Evolutionary conservation across 2,797 vertebrate genomes (phyloP), one percentile per base, ranked within the genome.

Genomic region (Eulemur albifrons): DNA sequence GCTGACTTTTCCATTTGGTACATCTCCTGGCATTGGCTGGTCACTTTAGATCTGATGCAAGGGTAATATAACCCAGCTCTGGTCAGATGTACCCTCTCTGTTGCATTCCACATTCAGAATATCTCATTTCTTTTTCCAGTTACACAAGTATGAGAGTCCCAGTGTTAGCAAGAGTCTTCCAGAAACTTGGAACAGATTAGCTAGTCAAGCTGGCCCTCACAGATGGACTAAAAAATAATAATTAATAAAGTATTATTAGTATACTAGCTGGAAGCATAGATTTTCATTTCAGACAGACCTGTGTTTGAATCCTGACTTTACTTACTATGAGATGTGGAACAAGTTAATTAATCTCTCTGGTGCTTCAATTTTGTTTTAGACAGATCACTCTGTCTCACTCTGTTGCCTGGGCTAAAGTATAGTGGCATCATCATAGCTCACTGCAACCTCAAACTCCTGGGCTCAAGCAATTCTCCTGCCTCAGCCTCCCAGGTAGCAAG

Each of bases 21-120:
- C 43, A 82, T 38, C 23, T 57, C 32, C 21, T 83, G 11, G 77
- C 21, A 35, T 20, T 67, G 75, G 3, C 70, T 73, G 1, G 21
- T 97, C 61, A 65, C 73, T 54, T 95, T 86, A 75, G 72, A 90
- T 35, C 27, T 86, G 80, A 96, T 27, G 81, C 61, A 48, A 45
- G 84, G 35, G 69, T 90, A 70, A 85, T 32, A 50, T 14, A 94
- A 97, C 25, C 50, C 73, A 73, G 67, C 52, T 43, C 65, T 50
- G 54, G 50, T 73, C 40, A 73, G 38, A 73, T 14, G 2, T 32
- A 35, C 38, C 7, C 32, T 81, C 38, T 52, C n/a, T 50, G 76
- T 94, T 82, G 45, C 23, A 90, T 52, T 92, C 63, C 17, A 45
- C 54, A 15, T 91, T 83, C 93, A 95, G 54, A 70, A 82, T 40